Conservation (phyloP, 2,888 invertebrate species). For the Ochropleura leucogaster region DNA sequence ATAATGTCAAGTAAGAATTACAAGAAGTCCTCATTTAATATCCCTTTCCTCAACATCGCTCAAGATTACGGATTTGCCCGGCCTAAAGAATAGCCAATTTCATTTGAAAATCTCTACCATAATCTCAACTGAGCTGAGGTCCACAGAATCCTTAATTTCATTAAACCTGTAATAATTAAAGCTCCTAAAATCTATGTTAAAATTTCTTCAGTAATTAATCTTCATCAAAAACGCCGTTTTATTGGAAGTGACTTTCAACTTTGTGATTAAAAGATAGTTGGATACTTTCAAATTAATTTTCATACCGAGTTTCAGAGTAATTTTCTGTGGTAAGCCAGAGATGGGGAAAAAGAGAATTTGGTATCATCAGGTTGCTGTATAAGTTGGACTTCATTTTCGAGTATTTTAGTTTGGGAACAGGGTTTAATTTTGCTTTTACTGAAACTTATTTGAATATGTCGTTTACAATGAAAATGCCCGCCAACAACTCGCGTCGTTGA, state of each 20-base stretch:
- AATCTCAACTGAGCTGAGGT: conserved; percentile 50
- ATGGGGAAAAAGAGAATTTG: conserved; percentile 10
- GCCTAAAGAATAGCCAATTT: conserved; percentile 39
- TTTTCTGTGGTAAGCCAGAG: conserved; percentile 26
- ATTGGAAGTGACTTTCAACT: conserved; percentile 66
- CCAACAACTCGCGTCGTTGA: background rate
- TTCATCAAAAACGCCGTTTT: conserved; percentile 60
- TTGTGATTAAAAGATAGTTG: conserved; percentile 59
- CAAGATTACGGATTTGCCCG: conserved; percentile 47
- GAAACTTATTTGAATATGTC: background rate
- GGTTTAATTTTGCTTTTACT: background rate
- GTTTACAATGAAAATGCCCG: background rate
- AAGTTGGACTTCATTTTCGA: background rate
- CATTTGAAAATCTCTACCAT: conserved; percentile 34
- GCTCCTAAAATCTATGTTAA: conserved; percentile 60
- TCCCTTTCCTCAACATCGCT: conserved; percentile 17
- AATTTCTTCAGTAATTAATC: conserved; percentile 65
- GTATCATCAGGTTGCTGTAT: background rate
- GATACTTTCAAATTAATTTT: conserved; percentile 50
- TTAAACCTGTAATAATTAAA: conserved; percentile 62
- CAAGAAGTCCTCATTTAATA: background rate
- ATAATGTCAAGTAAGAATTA: too few relatives aligned
- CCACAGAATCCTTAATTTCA: conserved; percentile 55
- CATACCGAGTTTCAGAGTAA: conserved; percentile 23
- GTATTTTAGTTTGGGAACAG: background rate